Base-by-base conservation (phyloP, 2,888 invertebrate genomes). In the Stegophylla sp. region DNA sequence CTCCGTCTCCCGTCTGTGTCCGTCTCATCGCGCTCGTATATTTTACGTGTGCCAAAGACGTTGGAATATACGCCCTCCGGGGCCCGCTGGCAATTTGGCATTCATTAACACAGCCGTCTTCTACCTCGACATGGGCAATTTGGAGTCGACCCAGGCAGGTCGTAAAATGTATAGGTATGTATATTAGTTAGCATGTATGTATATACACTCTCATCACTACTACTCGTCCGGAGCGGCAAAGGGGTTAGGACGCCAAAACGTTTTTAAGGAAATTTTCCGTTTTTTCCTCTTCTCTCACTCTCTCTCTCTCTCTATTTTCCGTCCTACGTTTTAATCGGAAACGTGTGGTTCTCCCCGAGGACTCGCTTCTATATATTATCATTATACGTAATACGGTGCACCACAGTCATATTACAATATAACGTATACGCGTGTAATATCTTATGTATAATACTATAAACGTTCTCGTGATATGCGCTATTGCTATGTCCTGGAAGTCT, bases 111-210 rank as follows among this genome's bases (percentile, higher is more conserved):
- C 34, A 34, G 61, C n/a, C 10, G 61, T 63, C n/a, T 74, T 63
- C 20, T 34, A 28, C 74, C 45, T 63, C 61, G 63, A 48, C 74
- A 20, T 15, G 48, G 74, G 63, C 63, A 51, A 63, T 75, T 75
- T 51, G 74, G 74, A 75, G 48, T 63, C 48, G 48, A 12, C 74
- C 74, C 74, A 64, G 74, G n/a, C 74, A 63, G 48, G 48, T 63
- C 74, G 20, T 63, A 51, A 74, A 63, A 74, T 23, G 63, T 34
- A 48, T 20, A 63, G 13, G 23, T 41, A 43, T 20, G 13, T 34
- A 17, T 53, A 53, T 71, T 41, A 12, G 34, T 34, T 3, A 5
- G 34, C 7, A 7, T 34, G 34, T 34, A 34, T 34, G 34, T 34
- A 7, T 34, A 7, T 34, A n/a, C n/a, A n/a, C n/a, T n/a, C n/a